Conservation (phyloP, 2,888 invertebrate genomes). For the Cryptocephalus primarius region DNA sequence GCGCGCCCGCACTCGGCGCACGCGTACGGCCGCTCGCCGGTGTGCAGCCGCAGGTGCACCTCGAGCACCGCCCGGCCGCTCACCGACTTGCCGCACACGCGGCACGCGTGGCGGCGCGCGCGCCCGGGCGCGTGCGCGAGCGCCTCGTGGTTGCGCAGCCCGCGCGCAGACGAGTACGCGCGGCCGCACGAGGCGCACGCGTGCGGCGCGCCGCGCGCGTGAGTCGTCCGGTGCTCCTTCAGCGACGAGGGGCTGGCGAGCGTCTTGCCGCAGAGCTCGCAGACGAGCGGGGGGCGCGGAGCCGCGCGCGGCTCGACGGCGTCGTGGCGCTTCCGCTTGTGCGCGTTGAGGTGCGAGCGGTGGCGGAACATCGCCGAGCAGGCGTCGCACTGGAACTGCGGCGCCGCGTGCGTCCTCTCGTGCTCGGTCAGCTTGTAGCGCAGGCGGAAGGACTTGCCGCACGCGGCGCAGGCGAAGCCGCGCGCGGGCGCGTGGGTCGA, state of each 20-base stretch:
- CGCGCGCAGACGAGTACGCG: conserved; percentile 32
- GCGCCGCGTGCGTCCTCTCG: conserved; percentile 44
- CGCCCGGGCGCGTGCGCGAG: conserved; percentile 19
- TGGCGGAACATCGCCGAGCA: conserved; percentile 51
- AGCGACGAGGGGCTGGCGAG: conserved; percentile 21
- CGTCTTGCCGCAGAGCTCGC: conserved; percentile 23
- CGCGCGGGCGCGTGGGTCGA: conserved; percentile 27
- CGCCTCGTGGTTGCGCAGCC: conserved; percentile 27
- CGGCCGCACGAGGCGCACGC: conserved; percentile 38
- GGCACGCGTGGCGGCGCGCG: conserved; percentile 21
- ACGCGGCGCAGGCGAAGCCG: conserved; percentile 27
- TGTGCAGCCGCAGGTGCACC: conserved; percentile 34
- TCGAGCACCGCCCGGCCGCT: conserved; percentile 28
- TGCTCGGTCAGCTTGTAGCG: conserved; percentile 34
- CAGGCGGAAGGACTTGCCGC: conserved; percentile 29
- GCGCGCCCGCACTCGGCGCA: conserved; percentile 24
- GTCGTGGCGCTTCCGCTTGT: conserved; percentile 46
- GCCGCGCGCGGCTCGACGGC: conserved; percentile 26
- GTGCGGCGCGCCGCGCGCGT: conserved; percentile 23
- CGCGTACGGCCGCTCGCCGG: conserved; percentile 28
- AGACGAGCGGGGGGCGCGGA: conserved; percentile 27
- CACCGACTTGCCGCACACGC: conserved; percentile 31
- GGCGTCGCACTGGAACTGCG: conserved; percentile 46
- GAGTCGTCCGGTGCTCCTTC: conserved; percentile 25
- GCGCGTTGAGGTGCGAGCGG: conserved; percentile 48